A percentile compares a stretch with the other conserved stretches of the same genome.
Conservation (phyloP, 2,113 vertebrate genomes). For the Hemiprocne comata region DNA sequence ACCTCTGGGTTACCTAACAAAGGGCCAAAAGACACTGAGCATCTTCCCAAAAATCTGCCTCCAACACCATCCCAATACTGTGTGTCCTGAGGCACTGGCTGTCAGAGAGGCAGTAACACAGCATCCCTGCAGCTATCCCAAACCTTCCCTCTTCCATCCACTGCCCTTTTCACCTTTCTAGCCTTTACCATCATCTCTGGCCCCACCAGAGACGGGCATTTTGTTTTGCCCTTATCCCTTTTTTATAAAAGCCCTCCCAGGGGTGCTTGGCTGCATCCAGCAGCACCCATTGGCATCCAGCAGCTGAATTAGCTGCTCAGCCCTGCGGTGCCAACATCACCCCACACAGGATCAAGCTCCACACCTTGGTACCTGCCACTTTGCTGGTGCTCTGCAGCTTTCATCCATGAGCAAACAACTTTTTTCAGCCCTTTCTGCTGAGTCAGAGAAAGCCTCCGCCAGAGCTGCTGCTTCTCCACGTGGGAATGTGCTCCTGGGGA, state of each 20-base stretch:
- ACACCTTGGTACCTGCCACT: background rate
- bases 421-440: slow-evolving; percentile 3
- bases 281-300: background rate
- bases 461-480: slow-evolving; percentile 27
- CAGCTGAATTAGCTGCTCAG: background rate
- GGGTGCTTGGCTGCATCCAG: accelerated
- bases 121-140: background rate
- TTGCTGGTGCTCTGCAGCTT: background rate
- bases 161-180: background rate
- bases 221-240: background rate
- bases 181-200: background rate
- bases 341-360: accelerated
- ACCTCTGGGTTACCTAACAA: background rate
- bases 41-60: background rate
- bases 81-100: background rate
- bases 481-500: slow-evolving; percentile 9
- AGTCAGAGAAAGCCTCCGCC: background rate
- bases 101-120: accelerated
- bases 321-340: accelerated
- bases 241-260: background rate
- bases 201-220: background rate
- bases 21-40: background rate
- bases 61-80: background rate
- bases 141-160: background rate
- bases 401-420: background rate